Evolutionary conservation across 2,797 vertebrate species (phyloP), one percentile per base, ranked within the genome.

Genomic region (Vireo griseus): DNA sequence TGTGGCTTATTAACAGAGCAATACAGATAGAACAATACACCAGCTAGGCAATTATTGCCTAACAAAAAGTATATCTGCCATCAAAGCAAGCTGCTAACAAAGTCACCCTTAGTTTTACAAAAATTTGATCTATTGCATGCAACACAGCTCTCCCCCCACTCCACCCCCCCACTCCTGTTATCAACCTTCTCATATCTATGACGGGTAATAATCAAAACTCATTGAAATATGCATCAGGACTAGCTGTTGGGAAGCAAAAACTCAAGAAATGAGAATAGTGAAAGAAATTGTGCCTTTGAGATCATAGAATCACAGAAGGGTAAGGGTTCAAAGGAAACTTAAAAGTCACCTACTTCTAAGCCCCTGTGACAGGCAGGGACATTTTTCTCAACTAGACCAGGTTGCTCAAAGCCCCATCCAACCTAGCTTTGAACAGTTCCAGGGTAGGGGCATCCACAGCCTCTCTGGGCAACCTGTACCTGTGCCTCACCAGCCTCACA

Each of bases 91-190:
- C 12, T 82, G 13, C 31, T 80, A 44, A 48, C 20, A 59, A 88
- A 81, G 29, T 57, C 55, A 77, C 16, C 8, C 18, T 54, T 29
- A 40, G 11, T 52, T 91, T 77, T 68, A 77, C 13, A 52, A 88
- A 80, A 61, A 55, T 11, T 20, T 52, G 9, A 25, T 51, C 31
- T 47, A 11, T 10, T 50, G 6, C 17, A 74, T 31, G 11, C 18
- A 31, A 28, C 22, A 5, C 6, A 21, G 4, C 1, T 11, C 1
- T 22, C 16, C 12, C 8, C 8, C 1, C 13, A 18, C 25, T 17
- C 21, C 12, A 5, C 1, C 19, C 39, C 13, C 18, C n/a, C 17
- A 40, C 9, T 20, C 35, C 2, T 5, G 8, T 33, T 57, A 83
- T 51, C 31, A 59, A 35, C 31, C 29, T 92, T 50, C 6, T 51